phyloP scores from a whole-genome alignment of 2,888 invertebrate genomes.

The Sinotaia quadrata region DNA sequence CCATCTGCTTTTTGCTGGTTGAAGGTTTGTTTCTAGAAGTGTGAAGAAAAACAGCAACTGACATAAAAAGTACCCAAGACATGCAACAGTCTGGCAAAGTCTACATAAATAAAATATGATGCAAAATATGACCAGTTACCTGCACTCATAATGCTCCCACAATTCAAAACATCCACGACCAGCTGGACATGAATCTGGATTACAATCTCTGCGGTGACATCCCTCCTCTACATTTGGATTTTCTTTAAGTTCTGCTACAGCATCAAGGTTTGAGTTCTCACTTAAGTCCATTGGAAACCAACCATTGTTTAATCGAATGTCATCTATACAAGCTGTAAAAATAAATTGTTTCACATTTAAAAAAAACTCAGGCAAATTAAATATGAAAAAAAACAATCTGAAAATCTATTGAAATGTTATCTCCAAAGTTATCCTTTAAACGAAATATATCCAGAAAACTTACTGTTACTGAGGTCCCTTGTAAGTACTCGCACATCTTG shows the following conservation, averaged over 20 bases:
- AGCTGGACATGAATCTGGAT: constrained; percentile 73
- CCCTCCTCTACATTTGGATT: constrained; percentile 91
- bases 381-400: neutral
- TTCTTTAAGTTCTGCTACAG: constrained; percentile 96
- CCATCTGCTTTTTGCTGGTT: too few species aligned
- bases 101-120: too few species aligned
- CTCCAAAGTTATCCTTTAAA: too few species aligned
- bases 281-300: constrained; percentile 84
- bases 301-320: constrained; percentile 91
- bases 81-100: too few species aligned
- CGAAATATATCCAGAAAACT: too few species aligned
- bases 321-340: constrained; percentile 83
- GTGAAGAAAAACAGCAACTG: too few species aligned
- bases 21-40: too few species aligned
- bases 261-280: constrained; percentile 77
- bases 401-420: too few species aligned
- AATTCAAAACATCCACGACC: constrained; percentile 92
- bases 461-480: constrained; percentile 33
- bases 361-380: too few species aligned
- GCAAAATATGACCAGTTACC: constrained; percentile 75
- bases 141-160: constrained; percentile 99
- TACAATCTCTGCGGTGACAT: constrained; percentile 81
- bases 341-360: neutral
- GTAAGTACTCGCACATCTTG: constrained; percentile 26
- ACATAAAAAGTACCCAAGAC: too few species aligned